These are phyloP conservation scores for Patiria pectinifera DNA, from an alignment of 53 echinoderm and acorn worm species.

Conservation along the genomic window DNA sequence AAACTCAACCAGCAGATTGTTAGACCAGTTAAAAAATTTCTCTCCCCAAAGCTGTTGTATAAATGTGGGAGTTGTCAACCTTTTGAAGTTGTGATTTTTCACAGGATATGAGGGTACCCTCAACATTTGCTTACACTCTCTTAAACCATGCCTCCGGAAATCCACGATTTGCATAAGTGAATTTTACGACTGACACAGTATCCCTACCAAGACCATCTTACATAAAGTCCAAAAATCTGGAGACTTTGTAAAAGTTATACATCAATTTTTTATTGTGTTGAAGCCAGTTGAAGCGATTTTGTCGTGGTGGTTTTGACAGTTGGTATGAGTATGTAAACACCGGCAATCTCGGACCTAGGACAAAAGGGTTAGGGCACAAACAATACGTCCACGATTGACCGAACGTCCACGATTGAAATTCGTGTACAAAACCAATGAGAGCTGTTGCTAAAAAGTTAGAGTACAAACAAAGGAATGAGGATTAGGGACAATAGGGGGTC, in stretches of 20 bases:
- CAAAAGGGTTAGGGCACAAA: no score
- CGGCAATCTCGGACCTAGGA: no score
- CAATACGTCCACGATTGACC: no score
- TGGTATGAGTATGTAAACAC: no score
- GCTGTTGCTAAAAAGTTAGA: no score
- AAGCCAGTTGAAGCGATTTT: no score
- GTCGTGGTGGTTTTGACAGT: no score
- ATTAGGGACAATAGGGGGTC: no score
- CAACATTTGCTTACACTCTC: background rate
- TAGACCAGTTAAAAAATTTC: background rate
- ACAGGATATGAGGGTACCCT: slow-evolving; percentile 19
- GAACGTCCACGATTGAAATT: no score
- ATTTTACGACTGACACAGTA: background rate
- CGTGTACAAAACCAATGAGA: no score
- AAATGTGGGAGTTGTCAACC: background rate
- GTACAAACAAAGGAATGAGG: no score
- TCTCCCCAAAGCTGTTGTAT: background rate
- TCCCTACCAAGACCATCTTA: background rate
- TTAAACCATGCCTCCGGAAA: slow-evolving; percentile 1
- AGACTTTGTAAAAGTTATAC: background rate
- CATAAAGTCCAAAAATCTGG: background rate
- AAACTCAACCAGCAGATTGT: no score
- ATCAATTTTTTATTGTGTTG: background rate
- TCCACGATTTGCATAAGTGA: background rate
- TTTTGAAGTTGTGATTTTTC: background rate